Evolutionary conservation across 2,797 vertebrate genomes (phyloP).

Genomic region (Catamblyrhynchus diadema): DNA sequence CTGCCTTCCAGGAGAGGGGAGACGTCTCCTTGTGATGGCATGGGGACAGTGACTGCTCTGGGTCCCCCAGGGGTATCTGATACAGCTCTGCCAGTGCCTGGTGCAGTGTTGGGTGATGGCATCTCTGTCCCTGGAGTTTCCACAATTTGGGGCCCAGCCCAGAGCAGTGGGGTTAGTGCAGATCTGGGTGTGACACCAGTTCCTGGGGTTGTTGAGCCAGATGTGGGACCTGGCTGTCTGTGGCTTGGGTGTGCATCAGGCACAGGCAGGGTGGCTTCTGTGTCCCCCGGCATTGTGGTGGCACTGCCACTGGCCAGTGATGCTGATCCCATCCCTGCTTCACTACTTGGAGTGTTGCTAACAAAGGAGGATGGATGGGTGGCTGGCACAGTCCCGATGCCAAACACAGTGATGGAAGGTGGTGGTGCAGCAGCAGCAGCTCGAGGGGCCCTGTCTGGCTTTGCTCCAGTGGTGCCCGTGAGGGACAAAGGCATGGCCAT

Average conservation of each 20-base stretch:
- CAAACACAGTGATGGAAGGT: fast-evolving
- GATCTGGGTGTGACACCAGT: neutral
- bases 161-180: neutral
- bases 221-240: neutral
- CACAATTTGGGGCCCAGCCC: fast-evolving
- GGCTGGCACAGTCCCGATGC: neutral
- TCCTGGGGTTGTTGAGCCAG: fast-evolving
- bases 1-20: neutral
- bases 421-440: neutral
- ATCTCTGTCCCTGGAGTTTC: neutral
- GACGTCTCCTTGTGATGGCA: fast-evolving
- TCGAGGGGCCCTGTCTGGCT: neutral
- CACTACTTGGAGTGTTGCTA: neutral
- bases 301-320: neutral
- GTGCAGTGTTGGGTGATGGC: fast-evolving
- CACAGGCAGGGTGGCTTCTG: fast-evolving
- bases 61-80: neutral
- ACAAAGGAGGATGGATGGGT: neutral
- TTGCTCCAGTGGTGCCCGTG: fast-evolving
- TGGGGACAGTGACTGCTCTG: neutral
- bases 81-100: neutral
- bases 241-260: neutral
- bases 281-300: neutral
- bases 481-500: neutral
- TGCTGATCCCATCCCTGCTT: neutral